phyloP scores from a whole-genome alignment of 1,140 invertebrate species.

The Spodoptera frugiperda region DNA sequence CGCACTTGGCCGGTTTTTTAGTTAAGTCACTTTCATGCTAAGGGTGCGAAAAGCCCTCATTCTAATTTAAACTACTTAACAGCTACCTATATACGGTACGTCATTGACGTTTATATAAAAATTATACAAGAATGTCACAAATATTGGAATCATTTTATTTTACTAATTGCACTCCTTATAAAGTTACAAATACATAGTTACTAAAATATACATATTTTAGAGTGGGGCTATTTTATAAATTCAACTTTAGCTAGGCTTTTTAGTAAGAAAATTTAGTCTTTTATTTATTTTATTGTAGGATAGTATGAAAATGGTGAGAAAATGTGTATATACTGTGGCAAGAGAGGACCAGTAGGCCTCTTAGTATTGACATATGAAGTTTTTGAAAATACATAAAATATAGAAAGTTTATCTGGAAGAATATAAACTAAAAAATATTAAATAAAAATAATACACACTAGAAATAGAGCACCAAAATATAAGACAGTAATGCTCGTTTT shows the following conservation, averaged over 20 bases:
- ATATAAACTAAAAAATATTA: no score
- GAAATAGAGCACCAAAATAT: background rate
- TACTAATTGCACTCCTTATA: background rate
- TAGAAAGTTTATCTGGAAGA: background rate
- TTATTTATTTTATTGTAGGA: background rate
- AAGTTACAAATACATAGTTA: slow-evolving; percentile 5
- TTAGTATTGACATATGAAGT: background rate
- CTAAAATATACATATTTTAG: slow-evolving; percentile 27
- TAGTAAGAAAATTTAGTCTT: slow-evolving; percentile 11
- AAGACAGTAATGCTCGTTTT: background rate
- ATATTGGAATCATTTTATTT: slow-evolving; percentile 8
- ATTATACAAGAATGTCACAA: slow-evolving; percentile 17
- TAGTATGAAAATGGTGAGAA: background rate
- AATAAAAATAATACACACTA: background rate
- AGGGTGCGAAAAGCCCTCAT: background rate
- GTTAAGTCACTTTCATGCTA: no score
- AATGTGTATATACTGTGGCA: background rate
- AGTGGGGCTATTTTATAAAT: slow-evolving; percentile 1
- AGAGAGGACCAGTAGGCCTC: background rate
- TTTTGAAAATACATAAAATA: background rate
- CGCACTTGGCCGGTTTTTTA: no score
- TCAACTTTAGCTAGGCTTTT: background rate
- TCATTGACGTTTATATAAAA: slow-evolving; percentile 32
- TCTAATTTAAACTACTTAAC: slow-evolving; percentile 6
- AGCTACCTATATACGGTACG: slow-evolving; percentile 5